These are phyloP conservation scores for Brachyptera putata DNA, from an alignment of 2,888 invertebrate species.

Conservation along the genomic window DNA sequence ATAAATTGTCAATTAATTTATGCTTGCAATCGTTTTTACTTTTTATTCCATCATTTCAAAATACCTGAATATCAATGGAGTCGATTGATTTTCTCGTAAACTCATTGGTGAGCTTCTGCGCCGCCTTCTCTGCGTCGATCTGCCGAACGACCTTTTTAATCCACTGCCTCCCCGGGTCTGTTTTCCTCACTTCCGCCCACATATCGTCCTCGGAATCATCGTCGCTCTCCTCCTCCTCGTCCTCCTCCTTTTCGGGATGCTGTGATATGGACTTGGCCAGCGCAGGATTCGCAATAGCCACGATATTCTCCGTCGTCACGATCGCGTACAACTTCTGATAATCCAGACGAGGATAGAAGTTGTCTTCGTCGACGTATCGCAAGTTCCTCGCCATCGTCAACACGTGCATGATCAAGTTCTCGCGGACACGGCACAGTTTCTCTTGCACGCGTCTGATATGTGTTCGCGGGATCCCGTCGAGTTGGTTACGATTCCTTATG, in stretches of 20 bases:
- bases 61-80: slow-evolving; percentile 29
- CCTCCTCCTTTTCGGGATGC: slow-evolving; percentile 5
- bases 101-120: background rate
- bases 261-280: slow-evolving; percentile 5
- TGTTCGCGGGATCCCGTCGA: slow-evolving; percentile 64
- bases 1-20: too few species aligned
- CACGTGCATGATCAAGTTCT: slow-evolving; percentile 67
- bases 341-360: slow-evolving; percentile 63
- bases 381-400: slow-evolving; percentile 66
- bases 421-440: slow-evolving; percentile 61
- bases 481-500: slow-evolving; percentile 65
- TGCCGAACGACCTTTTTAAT: slow-evolving; percentile 13
- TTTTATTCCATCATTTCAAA: too few species aligned
- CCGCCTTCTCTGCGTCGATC: slow-evolving; percentile 28
- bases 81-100: slow-evolving; percentile 28
- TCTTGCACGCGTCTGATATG: slow-evolving; percentile 61
- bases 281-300: slow-evolving; percentile 26
- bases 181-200: slow-evolving; percentile 17
- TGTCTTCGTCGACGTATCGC: slow-evolving; percentile 51
- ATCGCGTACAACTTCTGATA: slow-evolving; percentile 56
- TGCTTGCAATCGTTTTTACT: too few species aligned
- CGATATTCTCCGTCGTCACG: slow-evolving; percentile 42
- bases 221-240: slow-evolving; percentile 9
- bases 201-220: slow-evolving; percentile 5
- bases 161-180: slow-evolving; percentile 22